Conservation (phyloP, 2,113 vertebrate species). For the Petromus typicus region DNA sequence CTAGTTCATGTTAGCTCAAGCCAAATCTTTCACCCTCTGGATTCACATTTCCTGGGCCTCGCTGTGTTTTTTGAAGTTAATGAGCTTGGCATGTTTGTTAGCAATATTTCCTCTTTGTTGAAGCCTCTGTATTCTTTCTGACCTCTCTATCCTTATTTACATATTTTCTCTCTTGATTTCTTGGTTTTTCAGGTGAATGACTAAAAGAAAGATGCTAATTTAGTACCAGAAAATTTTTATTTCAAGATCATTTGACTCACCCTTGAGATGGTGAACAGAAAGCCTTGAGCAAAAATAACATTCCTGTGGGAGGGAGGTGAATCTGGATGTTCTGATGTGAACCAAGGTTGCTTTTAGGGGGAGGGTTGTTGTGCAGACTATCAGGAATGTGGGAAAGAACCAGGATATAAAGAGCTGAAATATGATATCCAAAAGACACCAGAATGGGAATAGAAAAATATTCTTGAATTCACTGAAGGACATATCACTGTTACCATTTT, state of each 20-base stretch:
- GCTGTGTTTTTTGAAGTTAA: neutral
- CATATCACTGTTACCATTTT: neutral
- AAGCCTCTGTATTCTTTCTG: neutral
- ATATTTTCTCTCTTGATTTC: neutral
- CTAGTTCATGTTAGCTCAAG: neutral
- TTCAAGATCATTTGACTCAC: constrained; percentile 43
- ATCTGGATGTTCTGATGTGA: neutral
- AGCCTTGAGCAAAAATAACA: neutral
- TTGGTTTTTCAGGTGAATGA: neutral
- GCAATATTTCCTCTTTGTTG: neutral
- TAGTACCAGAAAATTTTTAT: neutral
- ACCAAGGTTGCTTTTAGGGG: neutral
- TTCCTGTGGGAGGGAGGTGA: neutral
- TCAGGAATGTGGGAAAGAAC: neutral
- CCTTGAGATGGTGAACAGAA: neutral
- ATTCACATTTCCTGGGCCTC: neutral
- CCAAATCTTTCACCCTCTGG: neutral
- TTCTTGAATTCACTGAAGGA: neutral
- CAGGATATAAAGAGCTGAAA: neutral
- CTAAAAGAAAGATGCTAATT: neutral
- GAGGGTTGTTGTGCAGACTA: neutral
- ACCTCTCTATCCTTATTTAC: neutral
- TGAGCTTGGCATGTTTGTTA: neutral
- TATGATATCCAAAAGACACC: neutral
- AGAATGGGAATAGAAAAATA: neutral